These are phyloP conservation scores for Yponomeuta cagnagella DNA, from an alignment of 2,888 invertebrate genomes.

Conservation along the genomic window DNA sequence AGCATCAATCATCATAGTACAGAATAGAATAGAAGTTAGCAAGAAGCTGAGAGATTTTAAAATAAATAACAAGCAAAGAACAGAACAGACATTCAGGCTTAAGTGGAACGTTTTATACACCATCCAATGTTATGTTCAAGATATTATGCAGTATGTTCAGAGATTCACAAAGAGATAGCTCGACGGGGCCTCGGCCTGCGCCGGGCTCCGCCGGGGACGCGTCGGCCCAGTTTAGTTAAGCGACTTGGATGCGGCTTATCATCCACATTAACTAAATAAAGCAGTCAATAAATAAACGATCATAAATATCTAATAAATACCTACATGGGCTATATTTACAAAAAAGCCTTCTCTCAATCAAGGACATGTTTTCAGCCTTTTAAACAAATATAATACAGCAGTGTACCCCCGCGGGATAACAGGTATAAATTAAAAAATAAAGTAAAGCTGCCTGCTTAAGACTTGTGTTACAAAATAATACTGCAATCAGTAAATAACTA, in stretches of 20 bases:
- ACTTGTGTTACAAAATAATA: constrained; percentile 73
- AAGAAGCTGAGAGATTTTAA: constrained; percentile 19
- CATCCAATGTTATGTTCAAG: constrained; percentile 70
- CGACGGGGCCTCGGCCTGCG: background rate
- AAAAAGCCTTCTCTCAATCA: constrained; percentile 60
- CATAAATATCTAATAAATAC: constrained; percentile 78
- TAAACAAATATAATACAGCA: constrained; percentile 73
- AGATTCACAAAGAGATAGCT: constrained; percentile 73
- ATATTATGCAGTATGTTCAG: constrained; percentile 37
- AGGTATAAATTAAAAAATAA: constrained; percentile 71
- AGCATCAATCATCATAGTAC: constrained; percentile 15
- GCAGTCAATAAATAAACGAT: constrained; percentile 77
- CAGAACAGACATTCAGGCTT: constrained; percentile 20
- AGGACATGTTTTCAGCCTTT: constrained; percentile 64
- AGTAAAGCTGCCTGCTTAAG: constrained; percentile 73
- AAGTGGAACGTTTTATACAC: constrained; percentile 45
- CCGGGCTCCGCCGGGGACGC: background rate
- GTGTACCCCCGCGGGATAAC: constrained; percentile 68
- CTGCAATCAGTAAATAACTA: constrained; percentile 72
- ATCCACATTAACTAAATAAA: constrained; percentile 65
- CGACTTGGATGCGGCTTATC: constrained; percentile 50
- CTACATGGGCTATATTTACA: constrained; percentile 75
- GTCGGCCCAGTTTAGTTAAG: constrained; percentile 39
- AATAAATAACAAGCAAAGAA: constrained; percentile 19
- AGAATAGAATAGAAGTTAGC: constrained; percentile 17